A percentile compares a stretch with the other conserved stretches of the same genome.
These are phyloP conservation scores for Temnothorax nylanderi DNA, from an alignment of 1,140 invertebrate genomes.

Conservation along the genomic window DNA sequence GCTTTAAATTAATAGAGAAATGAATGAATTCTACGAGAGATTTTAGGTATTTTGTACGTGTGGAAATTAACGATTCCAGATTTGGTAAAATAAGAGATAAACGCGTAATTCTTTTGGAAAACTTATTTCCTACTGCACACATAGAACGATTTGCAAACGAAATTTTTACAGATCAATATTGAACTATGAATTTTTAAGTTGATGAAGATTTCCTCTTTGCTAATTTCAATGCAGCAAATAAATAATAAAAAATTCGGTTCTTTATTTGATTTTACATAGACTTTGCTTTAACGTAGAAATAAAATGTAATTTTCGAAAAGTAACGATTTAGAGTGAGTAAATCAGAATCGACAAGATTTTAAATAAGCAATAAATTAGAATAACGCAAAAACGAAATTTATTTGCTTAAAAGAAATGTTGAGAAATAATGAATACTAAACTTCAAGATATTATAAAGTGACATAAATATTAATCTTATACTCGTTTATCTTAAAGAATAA, in stretches of 20 bases:
- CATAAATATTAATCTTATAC: too few relatives aligned
- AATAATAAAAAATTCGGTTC: background rate
- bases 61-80: background rate
- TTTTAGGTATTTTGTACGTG: background rate
- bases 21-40: background rate
- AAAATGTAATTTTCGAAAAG: background rate
- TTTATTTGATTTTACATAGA: background rate
- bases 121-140: too few relatives aligned
- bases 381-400: background rate
- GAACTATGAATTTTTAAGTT: background rate
- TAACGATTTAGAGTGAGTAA: background rate
- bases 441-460: background rate
- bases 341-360: slow-evolving; percentile 3
- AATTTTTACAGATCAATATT: background rate
- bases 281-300: background rate
- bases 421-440: background rate
- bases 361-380: background rate
- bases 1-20: background rate
- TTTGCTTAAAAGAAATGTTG: background rate
- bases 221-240: background rate
- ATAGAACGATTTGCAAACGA: background rate
- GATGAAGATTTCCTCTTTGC: background rate
- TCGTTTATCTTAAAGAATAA: too few relatives aligned
- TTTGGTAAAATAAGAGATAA: background rate
- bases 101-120: too few relatives aligned